phyloP scores from a whole-genome alignment of 2,113 vertebrate genomes.

The Pelusios castaneus region DNA sequence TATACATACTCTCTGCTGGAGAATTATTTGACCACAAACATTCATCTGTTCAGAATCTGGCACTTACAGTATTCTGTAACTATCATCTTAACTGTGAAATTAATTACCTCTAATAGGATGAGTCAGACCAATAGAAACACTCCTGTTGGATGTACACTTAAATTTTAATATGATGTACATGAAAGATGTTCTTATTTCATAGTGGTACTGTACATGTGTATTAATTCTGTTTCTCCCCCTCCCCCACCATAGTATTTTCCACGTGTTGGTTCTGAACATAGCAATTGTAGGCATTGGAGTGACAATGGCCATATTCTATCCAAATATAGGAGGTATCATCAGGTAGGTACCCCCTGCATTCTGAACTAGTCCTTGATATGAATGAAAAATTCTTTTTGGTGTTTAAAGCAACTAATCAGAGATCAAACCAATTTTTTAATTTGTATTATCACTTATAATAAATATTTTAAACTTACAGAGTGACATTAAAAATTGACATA shows the following conservation, averaged over 20 bases:
- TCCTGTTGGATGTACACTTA: background rate
- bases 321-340: slow-evolving; percentile 96
- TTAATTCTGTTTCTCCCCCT: slow-evolving; percentile 19
- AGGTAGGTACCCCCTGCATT: slow-evolving; percentile 84
- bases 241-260: slow-evolving; percentile 80
- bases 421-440: background rate
- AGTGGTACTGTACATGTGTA: background rate
- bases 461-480: background rate
- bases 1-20: background rate
- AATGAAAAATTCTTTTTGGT: background rate
- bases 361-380: background rate
- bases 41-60: slow-evolving; percentile 6
- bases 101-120: slow-evolving; percentile 11
- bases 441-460: background rate
- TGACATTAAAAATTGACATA: background rate
- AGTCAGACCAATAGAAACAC: background rate
- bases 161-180: slow-evolving; percentile 32
- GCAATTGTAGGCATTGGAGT: slow-evolving; percentile 88
- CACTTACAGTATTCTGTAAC: slow-evolving; percentile 22
- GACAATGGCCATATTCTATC: slow-evolving; percentile 90
- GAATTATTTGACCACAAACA: slow-evolving; percentile 46
- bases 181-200: slow-evolving; percentile 8
- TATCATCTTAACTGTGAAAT: slow-evolving; percentile 17
- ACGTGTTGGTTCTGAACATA: slow-evolving; percentile 87
- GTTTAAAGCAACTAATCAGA: background rate